Evolutionary conservation across 2,113 vertebrate genomes (phyloP), one percentile per base, ranked within the genome.

Genomic region (Dasyprocta punctata): DNA sequence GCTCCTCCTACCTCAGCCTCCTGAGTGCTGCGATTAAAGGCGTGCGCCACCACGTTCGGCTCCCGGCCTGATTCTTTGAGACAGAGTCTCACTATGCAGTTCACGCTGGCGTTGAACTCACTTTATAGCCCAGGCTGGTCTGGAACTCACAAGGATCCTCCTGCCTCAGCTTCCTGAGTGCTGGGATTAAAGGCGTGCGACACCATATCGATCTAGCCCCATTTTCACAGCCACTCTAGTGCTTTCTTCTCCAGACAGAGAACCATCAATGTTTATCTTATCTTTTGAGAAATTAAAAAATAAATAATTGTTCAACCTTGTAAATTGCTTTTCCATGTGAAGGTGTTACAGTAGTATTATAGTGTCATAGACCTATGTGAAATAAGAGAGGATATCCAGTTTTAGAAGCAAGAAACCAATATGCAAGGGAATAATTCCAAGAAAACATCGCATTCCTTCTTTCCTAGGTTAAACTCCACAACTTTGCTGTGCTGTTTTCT

Each of bases 281-380:
- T 28, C 26, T 90, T 82, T 22, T 24, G 86, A 44, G 33, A 95
- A 85, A 93, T 75, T 24, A 67, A 90, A 96, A 92, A 90, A 58
- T 73, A 44, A 77, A 92, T 75, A 58, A 54, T 16, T 30, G 28
- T 52, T 91, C 38, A 30, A 49, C 89, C 63, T 89, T 87, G 5
- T 85, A 38, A 90, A 83, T 28, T 65, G 44, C 4, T 85, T 78
- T 86, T 75, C 56, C 60, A 58, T 61, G 54, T 54, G 7, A 86
- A 58, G 47, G 58, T 58, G 33, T 78, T 69, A 49, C 22, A 56
- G 16, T 4, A 17, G 60, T 69, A 67, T 26, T 54, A 75, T 85
- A 58, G 0, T 60, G 41, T 75, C 65, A 78, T 10, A 63, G 60
- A 82, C n/a, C 56, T 58, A 86, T 52, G 5, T 60, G 69, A 89